Evolutionary conservation across 2,797 vertebrate genomes (phyloP), one percentile per base, ranked within the genome.

Genomic region (Pseudochromis fuscus): DNA sequence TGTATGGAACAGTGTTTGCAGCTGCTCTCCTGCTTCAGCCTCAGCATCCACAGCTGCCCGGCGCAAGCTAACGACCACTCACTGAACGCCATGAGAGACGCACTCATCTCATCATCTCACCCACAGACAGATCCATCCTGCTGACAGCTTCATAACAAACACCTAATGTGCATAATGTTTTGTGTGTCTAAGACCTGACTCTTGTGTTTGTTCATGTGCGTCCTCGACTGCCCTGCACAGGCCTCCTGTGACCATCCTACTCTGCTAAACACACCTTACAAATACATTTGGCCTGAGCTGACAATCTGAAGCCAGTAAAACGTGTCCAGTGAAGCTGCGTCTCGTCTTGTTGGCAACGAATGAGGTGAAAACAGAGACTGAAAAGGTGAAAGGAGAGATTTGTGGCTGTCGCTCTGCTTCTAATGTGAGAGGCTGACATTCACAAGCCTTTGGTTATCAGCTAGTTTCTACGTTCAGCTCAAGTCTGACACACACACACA

Each of bases 371-470:
- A 65, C 23, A 53, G 44, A 63, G 25, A 73, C 81, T 81, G 71
- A 37, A 76, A 77, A 67, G 61, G 72, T 81, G 63, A 84, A 72
- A 44, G 11, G 15, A 40, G 50, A 77, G 55, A 81, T 72, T 75
- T 68, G 53, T 68, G 57, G 45, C 46, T 21, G 42, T 13, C 46
- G 33, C 61, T 63, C n/a, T 76, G 37, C 15, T 9, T 66, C 46
- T 67, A 46, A 70, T 67, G 61, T 25, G 48, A 75, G 64, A 7
- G 46, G 30, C 31, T 48, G 62, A 61, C 65, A 62, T 71, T 51
- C 31, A 68, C 60, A 69, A 72, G 46, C 57, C 63, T 55, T 72
- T 51, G 44, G 40, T 76, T 45, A 73, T 61, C 46, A 33, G 37
- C 48, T 46, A 2, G 31, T 53, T 63, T 59, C 49, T 28, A 33